Evolutionary conservation across 2,113 vertebrate species (phyloP), one percentile per base, ranked within the genome.

Genomic region (Pseudorhombus dupliciocellatus): DNA sequence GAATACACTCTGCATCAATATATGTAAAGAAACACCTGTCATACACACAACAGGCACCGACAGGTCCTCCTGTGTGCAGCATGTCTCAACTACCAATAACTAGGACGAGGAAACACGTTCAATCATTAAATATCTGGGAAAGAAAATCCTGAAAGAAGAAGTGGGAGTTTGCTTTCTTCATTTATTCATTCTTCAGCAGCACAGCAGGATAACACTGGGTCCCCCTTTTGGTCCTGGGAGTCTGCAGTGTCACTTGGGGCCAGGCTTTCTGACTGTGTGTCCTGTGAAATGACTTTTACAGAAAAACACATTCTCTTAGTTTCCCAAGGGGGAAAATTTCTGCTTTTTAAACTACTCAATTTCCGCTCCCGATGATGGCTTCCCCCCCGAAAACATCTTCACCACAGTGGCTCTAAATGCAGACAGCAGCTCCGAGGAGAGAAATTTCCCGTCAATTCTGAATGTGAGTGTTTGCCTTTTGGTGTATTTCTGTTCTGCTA

Each of bases 231-330:
- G 51, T 72, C 52, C 11, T 40, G 55, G 76, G 46, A 52, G 30
- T 73, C 58, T 68, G 18, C 22, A 69, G 60, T 75, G 42, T 44
- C 42, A 44, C 34, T 12, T 9, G 31, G 10, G 10, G 10, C 53
- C 31, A 70, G 70, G 42, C 42, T 79, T 65, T 73, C 31, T 30
- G 50, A 79, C 69, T 79, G 26, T 65, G 20, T 65, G 44, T 54
- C 34, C 24, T 34, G n/a, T 73, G 60, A 79, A 73, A 81, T 73
- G 28, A 79, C 66, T 80, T 78, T 62, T 30, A 73, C 59, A 71
- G 46, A 72, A 56, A 81, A 74, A 69, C 67, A 69, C 37, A 63
- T 62, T 58, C 51, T 55, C 20, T 5, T 6, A 53, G 31, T 57
- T 66, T 82, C 73, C 70, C 59, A 42, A 42, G 58, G 44, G 67